Base-by-base conservation (phyloP, 2,797 vertebrate species). In the Thunnus albacares region DNA sequence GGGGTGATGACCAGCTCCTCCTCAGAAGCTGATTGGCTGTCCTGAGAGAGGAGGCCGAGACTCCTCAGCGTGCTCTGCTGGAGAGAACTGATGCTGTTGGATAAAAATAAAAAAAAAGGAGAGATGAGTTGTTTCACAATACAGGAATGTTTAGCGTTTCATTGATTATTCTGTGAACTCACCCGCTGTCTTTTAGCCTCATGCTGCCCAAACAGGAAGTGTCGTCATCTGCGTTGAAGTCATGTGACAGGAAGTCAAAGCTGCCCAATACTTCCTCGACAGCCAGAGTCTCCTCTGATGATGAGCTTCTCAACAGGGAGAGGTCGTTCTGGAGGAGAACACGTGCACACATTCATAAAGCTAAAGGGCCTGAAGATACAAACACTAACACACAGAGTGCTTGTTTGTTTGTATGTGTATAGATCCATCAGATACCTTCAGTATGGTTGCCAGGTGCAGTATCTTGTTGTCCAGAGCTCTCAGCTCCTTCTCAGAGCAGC, bases 181-280 rank as follows among this genome's bases (percentile, higher is more conserved):
- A 99, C 98, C 96, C 95, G 51, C 94, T 89, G 83, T 96, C 94
- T 78, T 93, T 95, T 3, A 95, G 93, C 64, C 95, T 95, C 28
- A 96, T 0, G 26, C 95, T 98, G 76, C 96, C 97, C 62, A 95
- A 82, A 82, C 96, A 90, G 0, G 97, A 96, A 71, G 96, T 67
- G 52, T 97, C 96, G 0, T 96, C 95, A 0, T 96, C 95, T 0
- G 92, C 90, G 0, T 88, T 96, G 18, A 97, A 95, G 89, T 98
- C 96, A 0, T 95, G 58, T 0, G 96, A 97, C 80, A 99, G 90
- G 83, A 99, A 99, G 91, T 98, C 97, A 61, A 99, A 99, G 84
- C 97, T 99, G 81, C 96, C 96, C 82, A 99, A 91, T 53, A 97
- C 96, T 49, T 97, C 97, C 82, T 98, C 97, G 26, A 97, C 96